Percentiles rank a stretch among this genome's conserved stretches.
These are phyloP conservation scores for Frieseomelitta varia DNA, from an alignment of 1,140 invertebrate species.

Conservation along the genomic window DNA sequence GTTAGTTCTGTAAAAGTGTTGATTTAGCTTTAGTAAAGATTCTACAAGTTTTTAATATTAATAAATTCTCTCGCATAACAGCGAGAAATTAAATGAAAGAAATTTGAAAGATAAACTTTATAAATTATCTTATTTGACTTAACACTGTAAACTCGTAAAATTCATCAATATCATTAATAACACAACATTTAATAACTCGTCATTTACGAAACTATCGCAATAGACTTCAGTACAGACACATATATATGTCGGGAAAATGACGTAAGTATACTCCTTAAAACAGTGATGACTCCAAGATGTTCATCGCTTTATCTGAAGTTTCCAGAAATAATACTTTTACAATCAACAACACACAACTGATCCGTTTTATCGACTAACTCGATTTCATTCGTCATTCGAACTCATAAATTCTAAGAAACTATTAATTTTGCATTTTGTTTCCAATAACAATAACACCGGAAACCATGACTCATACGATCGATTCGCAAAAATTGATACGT, in stretches of 20 bases:
- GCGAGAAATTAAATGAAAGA: not conserved
- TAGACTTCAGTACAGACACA: not conserved
- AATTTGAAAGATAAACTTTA: not conserved
- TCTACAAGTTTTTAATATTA: too few species aligned
- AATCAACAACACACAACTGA: not conserved
- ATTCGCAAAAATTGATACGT: not conserved
- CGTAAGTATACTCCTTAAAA: conserved; percentile 28
- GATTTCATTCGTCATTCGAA: too few species aligned
- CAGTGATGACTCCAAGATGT: conserved; percentile 27
- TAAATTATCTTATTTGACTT: not conserved
- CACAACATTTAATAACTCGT: not conserved
- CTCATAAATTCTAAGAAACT: not conserved
- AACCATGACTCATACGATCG: not conserved
- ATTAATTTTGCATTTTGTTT: not conserved
- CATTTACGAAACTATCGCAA: not conserved
- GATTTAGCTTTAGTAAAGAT: too few species aligned
- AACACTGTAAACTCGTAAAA: not conserved
- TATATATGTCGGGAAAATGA: conserved; percentile 8
- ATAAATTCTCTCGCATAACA: too few species aligned
- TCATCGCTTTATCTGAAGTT: conserved; percentile 22
- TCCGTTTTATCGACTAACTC: not conserved
- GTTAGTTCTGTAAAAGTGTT: too few species aligned
- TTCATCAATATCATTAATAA: not conserved
- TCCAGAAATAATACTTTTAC: conserved; percentile 41
- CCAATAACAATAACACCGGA: not conserved